Base-by-base conservation (phyloP, 2,797 vertebrate genomes). In the Furcifer pardalis region DNA sequence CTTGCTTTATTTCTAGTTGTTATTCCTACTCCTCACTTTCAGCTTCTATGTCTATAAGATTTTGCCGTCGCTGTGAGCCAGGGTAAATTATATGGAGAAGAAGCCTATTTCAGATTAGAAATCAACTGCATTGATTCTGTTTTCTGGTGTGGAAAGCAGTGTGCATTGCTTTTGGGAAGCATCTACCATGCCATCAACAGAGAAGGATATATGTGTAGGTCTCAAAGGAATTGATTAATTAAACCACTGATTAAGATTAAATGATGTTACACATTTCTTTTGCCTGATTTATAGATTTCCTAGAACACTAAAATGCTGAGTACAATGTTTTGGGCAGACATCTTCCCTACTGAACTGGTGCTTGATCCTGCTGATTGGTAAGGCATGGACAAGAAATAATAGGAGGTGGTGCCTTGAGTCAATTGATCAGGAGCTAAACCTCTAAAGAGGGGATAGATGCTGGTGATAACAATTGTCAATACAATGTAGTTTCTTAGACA, bases 101-200 rank as follows among this genome's bases (percentile, higher is more conserved):
- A 81, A 81, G 49, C 73, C 79, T 81, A 81, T 81, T 85, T 85
- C 49, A 75, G 49, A 76, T 68, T 65, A 76, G 78, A 69, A 44
- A 52, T 84, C 62, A 44, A 52, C 49, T 63, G 12, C 84, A 63
- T 35, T 42, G 49, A 30, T 81, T 78, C 71, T 79, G 78, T 84
- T 84, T 84, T 62, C 80, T 35, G 74, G 40, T 56, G 40, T 69
- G 30, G 71, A 77, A 52, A 49, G 40, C 60, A 62, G 60, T 35
- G 3, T 27, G 75, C 52, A 27, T 63, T 32, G 68, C 44, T 84
- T 74, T 37, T 82, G 59, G 46, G 46, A 10, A 35, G 19, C 30
- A 78, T 49, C 49, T 81, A 37, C 30, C 15, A n/a, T 44, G 44
- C 56, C 71, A 32, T 32, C 80, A 30, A 80, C 65, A 23, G 25